A percentile compares a stretch with the other conserved stretches of the same genome.
phyloP scores from a whole-genome alignment of 2,113 vertebrate genomes.

The Macrotis lagotis region DNA sequence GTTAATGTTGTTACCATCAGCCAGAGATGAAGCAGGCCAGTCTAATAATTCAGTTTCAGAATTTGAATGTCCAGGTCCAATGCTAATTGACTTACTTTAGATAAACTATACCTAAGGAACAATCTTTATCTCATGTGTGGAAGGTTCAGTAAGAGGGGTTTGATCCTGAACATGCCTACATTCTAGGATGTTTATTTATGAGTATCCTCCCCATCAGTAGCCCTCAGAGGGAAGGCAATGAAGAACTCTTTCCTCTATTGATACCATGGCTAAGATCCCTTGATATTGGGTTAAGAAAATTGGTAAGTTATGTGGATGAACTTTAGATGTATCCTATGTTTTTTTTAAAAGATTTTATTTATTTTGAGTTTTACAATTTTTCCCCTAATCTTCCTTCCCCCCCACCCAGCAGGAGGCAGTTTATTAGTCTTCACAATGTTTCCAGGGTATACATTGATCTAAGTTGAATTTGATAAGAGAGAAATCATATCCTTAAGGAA shows the following conservation, averaged over 20 bases:
- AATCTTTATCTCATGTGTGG: neutral
- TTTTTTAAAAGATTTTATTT: too few relatives aligned
- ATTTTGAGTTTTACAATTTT: too few relatives aligned
- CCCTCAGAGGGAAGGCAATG: neutral
- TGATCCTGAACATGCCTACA: neutral
- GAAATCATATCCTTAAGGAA: too few relatives aligned
- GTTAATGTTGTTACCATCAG: neutral
- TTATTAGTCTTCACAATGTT: too few relatives aligned
- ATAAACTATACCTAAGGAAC: neutral
- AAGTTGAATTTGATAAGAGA: too few relatives aligned
- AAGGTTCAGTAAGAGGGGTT: neutral
- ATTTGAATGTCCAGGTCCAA: neutral
- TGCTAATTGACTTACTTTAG: neutral
- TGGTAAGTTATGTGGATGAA: neutral
- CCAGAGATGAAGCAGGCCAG: neutral
- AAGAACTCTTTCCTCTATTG: slow-evolving; percentile 22
- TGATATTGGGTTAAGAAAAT: neutral
- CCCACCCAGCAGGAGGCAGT: too few relatives aligned
- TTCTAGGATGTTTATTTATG: neutral
- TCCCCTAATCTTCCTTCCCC: too few relatives aligned
- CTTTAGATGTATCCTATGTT: neutral
- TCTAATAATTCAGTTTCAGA: neutral
- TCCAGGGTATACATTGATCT: too few relatives aligned
- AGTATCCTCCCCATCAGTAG: neutral
- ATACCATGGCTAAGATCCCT: neutral